phyloP scores from a whole-genome alignment of 2,888 invertebrate genomes.

The Ceratothoa steindachneri region DNA sequence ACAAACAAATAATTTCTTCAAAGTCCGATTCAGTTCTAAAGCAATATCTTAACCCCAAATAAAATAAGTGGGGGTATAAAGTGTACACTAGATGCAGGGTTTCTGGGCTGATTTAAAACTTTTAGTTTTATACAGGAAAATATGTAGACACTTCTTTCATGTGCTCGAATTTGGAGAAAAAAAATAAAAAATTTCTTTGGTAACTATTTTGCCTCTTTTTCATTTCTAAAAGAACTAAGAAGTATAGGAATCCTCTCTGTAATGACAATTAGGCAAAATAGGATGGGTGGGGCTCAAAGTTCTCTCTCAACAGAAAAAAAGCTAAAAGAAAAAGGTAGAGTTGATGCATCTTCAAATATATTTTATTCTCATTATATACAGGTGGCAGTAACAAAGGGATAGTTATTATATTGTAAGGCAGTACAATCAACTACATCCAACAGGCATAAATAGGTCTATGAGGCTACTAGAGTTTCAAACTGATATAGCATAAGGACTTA shows the following conservation, averaged over 20 bases:
- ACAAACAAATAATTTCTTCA: not conserved
- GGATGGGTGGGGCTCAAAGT: not conserved
- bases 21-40: not conserved
- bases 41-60: not conserved
- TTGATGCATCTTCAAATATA: conserved; percentile 4
- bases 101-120: conserved; percentile 13
- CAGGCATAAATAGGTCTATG: too few relatives aligned
- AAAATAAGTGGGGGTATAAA: conserved; percentile 11
- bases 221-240: not conserved
- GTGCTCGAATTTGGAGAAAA: not conserved
- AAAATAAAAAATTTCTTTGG: not conserved
- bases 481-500: not conserved
- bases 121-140: conserved; percentile 12
- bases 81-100: not conserved
- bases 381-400: not conserved
- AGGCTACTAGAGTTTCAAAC: too few relatives aligned
- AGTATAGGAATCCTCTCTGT: not conserved
- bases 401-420: not conserved
- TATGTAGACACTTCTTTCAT: not conserved
- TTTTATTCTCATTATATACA: not conserved
- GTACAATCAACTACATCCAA: not conserved
- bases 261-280: conserved; percentile 2
- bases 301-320: not conserved
- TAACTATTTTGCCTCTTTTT: not conserved
- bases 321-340: not conserved